Evolutionary conservation across 1,140 invertebrate genomes (phyloP).

Genomic region (Drosophila nigromelanica): DNA sequence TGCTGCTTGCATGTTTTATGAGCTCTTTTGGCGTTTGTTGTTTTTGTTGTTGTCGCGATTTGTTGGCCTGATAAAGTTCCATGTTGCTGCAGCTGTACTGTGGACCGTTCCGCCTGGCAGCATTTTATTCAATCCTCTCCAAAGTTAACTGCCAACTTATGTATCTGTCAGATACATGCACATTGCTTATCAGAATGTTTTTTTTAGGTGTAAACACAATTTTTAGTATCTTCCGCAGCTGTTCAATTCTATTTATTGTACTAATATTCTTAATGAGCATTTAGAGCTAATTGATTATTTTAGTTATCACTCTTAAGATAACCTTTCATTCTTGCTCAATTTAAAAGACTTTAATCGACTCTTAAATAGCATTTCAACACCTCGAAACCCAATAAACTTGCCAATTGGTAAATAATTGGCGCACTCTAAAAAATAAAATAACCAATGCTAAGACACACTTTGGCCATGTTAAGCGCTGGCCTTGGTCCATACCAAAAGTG

Average conservation of each 20-base stretch:
- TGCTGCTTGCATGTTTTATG: constrained; percentile 64
- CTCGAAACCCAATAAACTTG: constrained; percentile 5
- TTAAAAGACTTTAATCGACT: constrained; percentile 28
- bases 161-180: constrained; percentile 68
- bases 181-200: constrained; percentile 6
- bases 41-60: constrained; percentile 43
- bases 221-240: neutral
- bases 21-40: constrained; percentile 51
- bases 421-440: constrained; percentile 31
- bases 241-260: neutral
- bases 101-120: constrained; percentile 51
- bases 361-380: constrained; percentile 9
- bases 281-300: too few species aligned
- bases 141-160: constrained; percentile 22
- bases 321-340: constrained; percentile 8
- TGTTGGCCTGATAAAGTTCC: constrained; percentile 50
- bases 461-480: constrained; percentile 47
- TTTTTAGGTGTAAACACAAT: too few species aligned
- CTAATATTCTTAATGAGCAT: neutral
- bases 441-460: constrained; percentile 62
- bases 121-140: constrained; percentile 34
- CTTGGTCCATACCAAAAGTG: constrained; percentile 53
- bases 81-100: constrained; percentile 28
- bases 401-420: constrained; percentile 13
- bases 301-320: neutral